phyloP scores from a whole-genome alignment of 1,140 invertebrate species.

The Magallana angulata region DNA sequence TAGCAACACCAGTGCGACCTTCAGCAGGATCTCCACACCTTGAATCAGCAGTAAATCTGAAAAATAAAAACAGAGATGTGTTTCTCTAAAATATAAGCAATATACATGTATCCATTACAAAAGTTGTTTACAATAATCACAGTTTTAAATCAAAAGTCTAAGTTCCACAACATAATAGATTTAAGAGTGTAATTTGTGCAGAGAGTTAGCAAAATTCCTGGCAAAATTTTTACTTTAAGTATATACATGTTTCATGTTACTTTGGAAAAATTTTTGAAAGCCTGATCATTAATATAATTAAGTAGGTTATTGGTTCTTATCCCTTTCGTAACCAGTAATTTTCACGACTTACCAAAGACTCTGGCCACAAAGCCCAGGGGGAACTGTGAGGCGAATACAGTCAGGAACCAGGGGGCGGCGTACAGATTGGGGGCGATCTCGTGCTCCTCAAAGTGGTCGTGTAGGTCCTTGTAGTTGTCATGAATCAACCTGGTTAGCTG shows the following conservation, averaged over 20 bases:
- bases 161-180: too few species aligned
- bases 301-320: too few species aligned
- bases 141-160: too few species aligned
- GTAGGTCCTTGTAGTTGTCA: constrained; percentile 91
- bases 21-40: constrained; percentile 92
- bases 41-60: constrained; percentile 94
- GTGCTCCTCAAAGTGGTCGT: constrained; percentile 92
- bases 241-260: too few species aligned
- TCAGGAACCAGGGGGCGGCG: constrained; percentile 97
- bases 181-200: too few species aligned
- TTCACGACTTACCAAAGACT: constrained; percentile 88
- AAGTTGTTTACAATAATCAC: too few species aligned
- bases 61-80: background rate
- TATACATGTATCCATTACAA: background rate
- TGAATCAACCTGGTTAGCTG: constrained; percentile 95
- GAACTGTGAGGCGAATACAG: constrained; percentile 97
- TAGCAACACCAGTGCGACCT: constrained; percentile 91
- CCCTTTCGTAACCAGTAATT: too few species aligned
- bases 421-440: constrained; percentile 96
- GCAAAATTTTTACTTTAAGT: too few species aligned
- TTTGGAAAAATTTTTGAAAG: too few species aligned
- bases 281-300: too few species aligned
- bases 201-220: too few species aligned
- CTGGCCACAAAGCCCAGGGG: constrained; percentile 96
- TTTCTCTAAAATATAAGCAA: background rate